Percentiles rank a stretch among this genome's conserved stretches.
These are phyloP conservation scores for Drosophila prolongata DNA, from an alignment of 2,888 invertebrate species.

Conservation along the genomic window DNA sequence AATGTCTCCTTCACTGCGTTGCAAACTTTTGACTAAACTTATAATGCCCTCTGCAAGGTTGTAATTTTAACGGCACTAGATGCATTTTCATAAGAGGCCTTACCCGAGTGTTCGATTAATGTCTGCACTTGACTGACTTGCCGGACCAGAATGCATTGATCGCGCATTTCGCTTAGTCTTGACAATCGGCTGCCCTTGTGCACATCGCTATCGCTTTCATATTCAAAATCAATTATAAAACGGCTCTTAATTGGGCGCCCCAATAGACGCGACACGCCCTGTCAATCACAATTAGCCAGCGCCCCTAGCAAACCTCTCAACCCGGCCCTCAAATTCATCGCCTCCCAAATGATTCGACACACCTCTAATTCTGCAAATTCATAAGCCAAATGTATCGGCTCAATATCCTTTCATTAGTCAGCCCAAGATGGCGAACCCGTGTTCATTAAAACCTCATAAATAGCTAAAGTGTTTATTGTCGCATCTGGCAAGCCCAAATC, in stretches of 20 bases:
- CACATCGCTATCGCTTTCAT: slow-evolving; percentile 18
- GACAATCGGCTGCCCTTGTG: slow-evolving; percentile 20
- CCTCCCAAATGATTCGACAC: slow-evolving; percentile 58
- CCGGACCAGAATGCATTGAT: slow-evolving; percentile 7
- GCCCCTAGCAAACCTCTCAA: slow-evolving; percentile 61
- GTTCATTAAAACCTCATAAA: slow-evolving; percentile 81
- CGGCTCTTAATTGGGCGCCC: slow-evolving; percentile 75
- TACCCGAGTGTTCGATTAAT: slow-evolving; percentile 34
- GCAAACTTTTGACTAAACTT: no score
- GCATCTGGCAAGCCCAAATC: slow-evolving; percentile 66
- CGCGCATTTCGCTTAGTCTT: slow-evolving; percentile 15
- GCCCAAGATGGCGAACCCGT: slow-evolving; percentile 63
- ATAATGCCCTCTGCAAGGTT: no score
- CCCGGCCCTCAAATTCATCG: slow-evolving; percentile 10
- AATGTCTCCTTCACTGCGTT: no score
- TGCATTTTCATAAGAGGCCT: no score
- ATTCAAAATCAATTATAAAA: slow-evolving; percentile 75
- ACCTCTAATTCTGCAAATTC: slow-evolving; percentile 77
- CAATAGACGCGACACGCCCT: slow-evolving; percentile 75
- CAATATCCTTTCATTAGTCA: slow-evolving; percentile 69
- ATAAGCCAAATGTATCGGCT: slow-evolving; percentile 68
- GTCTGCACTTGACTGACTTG: slow-evolving; percentile 72
- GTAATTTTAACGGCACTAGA: no score
- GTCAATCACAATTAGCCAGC: slow-evolving; percentile 83
- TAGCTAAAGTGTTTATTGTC: slow-evolving; percentile 78